phyloP scores from a whole-genome alignment of 2,888 invertebrate genomes.

The Carcina quercana region DNA sequence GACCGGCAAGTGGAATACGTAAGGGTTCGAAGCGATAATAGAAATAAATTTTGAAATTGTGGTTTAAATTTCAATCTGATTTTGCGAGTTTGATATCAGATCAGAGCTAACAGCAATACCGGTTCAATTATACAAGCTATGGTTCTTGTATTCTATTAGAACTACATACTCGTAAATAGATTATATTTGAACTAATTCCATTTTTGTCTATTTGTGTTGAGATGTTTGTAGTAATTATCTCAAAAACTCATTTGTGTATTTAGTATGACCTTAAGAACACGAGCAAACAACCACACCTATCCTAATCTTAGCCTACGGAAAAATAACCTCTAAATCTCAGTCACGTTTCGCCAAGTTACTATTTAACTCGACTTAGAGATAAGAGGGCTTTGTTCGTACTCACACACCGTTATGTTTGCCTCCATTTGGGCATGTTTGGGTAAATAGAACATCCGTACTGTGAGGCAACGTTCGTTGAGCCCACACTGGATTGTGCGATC shows the following conservation, averaged over 20 bases:
- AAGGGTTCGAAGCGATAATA: too few relatives aligned
- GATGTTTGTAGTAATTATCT: too few relatives aligned
- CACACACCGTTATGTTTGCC: slow-evolving; percentile 46
- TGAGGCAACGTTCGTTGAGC: slow-evolving; percentile 12
- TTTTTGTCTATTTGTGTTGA: too few relatives aligned
- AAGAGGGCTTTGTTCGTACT: slow-evolving; percentile 43
- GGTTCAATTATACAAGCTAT: too few relatives aligned
- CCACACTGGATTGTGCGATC: slow-evolving; percentile 2
- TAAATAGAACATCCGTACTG: slow-evolving; percentile 37
- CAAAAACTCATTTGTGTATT: background rate
- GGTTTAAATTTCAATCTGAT: too few relatives aligned
- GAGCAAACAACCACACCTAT: slow-evolving; percentile 38
- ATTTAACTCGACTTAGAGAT: slow-evolving; percentile 49
- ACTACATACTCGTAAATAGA: too few relatives aligned
- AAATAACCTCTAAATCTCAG: slow-evolving; percentile 34
- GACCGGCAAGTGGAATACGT: too few relatives aligned
- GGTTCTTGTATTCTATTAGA: too few relatives aligned
- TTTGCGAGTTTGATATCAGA: too few relatives aligned
- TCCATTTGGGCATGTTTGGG: slow-evolving; percentile 32
- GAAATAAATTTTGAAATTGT: too few relatives aligned
- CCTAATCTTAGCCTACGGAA: slow-evolving; percentile 28
- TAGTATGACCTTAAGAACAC: slow-evolving; percentile 20
- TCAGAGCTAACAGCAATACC: too few relatives aligned
- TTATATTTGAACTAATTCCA: too few relatives aligned
- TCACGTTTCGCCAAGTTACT: slow-evolving; percentile 55